These are phyloP conservation scores for Austrolebias charrua DNA, from an alignment of 2,797 vertebrate species.

Conservation along the genomic window DNA sequence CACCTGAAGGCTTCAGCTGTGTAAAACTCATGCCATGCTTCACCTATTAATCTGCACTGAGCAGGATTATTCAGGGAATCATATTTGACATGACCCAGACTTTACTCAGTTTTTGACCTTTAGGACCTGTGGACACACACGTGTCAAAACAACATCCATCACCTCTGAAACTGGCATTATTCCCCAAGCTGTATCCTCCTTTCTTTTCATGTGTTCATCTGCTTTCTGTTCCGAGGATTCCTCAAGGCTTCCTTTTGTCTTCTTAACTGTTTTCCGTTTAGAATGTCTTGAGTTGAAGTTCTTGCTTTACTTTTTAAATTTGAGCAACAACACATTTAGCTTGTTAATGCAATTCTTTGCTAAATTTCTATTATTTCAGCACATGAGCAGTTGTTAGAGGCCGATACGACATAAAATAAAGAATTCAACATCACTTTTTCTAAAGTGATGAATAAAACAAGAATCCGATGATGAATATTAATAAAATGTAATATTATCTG, in stretches of 20 bases:
- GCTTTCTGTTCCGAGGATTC: background rate
- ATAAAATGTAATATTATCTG: no score
- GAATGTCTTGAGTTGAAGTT: background rate
- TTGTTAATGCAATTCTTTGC: no score
- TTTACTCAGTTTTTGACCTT: conserved; percentile 48
- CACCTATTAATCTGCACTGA: conserved; percentile 13
- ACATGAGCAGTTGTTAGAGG: no score
- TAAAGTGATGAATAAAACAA: no score
- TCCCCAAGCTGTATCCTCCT: conserved; percentile 28
- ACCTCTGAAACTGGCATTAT: conserved; percentile 40
- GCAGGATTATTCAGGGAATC: conserved; percentile 45
- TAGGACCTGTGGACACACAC: conserved; percentile 53
- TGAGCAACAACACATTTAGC: no score
- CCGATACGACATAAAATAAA: no score
- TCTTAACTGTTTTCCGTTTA: background rate
- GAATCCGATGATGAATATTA: no score
- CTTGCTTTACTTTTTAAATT: no score
- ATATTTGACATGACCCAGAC: conserved; percentile 61
- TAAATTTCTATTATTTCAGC: no score
- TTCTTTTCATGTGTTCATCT: conserved; percentile 30
- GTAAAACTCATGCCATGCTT: conserved; percentile 4
- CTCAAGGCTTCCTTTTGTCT: background rate
- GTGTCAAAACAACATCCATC: conserved; percentile 74
- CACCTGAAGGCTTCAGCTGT: no score
- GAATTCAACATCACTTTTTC: no score